These are phyloP conservation scores for Drosophila grimshawi DNA, from an alignment of 1,140 invertebrate species.

Conservation along the genomic window DNA sequence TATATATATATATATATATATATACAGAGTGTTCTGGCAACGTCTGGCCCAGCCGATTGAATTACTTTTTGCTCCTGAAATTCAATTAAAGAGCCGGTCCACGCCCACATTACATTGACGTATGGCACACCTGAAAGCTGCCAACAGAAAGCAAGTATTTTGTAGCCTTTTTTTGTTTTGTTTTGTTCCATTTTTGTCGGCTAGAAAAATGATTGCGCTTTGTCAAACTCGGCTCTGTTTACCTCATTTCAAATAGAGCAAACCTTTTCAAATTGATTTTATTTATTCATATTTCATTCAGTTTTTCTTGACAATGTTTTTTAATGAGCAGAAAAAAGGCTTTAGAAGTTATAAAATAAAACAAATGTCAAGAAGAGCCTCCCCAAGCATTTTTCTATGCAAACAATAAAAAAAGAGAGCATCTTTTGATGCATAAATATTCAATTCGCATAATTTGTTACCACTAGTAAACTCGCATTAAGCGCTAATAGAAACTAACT, in stretches of 20 bases:
- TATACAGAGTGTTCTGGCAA: neutral
- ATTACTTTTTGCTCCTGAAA: conserved; percentile 29
- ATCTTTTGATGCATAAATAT: no score
- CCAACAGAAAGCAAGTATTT: conserved; percentile 1
- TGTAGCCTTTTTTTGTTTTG: neutral
- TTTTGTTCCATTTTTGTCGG: no score
- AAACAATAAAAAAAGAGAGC: no score
- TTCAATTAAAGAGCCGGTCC: conserved; percentile 21
- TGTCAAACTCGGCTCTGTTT: conserved; percentile 2
- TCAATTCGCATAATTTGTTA: no score
- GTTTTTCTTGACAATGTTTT: no score
- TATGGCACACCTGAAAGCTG: neutral
- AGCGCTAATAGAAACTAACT: no score
- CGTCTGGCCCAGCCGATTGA: conserved; percentile 17
- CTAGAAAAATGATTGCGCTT: neutral
- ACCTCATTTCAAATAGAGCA: neutral
- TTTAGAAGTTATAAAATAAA: no score
- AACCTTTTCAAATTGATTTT: neutral
- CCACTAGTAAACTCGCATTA: no score
- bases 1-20: neutral
- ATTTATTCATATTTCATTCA: neutral
- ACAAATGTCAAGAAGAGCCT: no score
- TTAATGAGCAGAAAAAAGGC: no score
- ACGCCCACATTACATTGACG: neutral
- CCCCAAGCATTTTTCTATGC: no score